Conservation (phyloP, 1,140 invertebrate genomes). For the Drosophila yakuba region DNA sequence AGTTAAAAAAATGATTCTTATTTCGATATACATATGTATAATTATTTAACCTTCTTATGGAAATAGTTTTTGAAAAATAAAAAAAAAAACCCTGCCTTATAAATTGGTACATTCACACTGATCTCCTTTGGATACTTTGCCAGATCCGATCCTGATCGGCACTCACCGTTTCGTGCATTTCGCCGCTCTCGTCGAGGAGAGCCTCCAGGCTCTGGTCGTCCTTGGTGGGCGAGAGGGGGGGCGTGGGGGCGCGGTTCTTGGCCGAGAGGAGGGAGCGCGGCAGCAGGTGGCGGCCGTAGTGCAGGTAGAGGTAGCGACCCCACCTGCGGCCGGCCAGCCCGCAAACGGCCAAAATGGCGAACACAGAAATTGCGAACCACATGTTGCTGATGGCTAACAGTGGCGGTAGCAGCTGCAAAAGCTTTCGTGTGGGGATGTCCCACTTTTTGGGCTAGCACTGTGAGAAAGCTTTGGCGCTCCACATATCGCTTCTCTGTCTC, state of each 20-base stretch:
- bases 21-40: not conserved
- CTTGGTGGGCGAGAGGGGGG: constrained; percentile 74
- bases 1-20: not conserved
- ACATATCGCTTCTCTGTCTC: constrained; percentile 19
- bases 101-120: too few relatives aligned
- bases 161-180: constrained; percentile 84
- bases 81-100: too few relatives aligned
- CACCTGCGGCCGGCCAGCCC: constrained; percentile 77
- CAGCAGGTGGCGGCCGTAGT: constrained; percentile 75
- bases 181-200: constrained; percentile 76
- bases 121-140: too few relatives aligned
- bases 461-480: constrained; percentile 53
- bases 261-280: constrained; percentile 70
- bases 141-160: not conserved
- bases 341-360: constrained; percentile 58
- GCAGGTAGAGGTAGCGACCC: constrained; percentile 78
- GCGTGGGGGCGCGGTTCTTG: constrained; percentile 81
- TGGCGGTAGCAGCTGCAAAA: constrained; percentile 26
- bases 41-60: not conserved
- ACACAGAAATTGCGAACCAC: constrained; percentile 70
- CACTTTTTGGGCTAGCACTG: constrained; percentile 57
- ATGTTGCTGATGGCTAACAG: constrained; percentile 51
- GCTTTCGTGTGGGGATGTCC: constrained; percentile 10
- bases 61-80: not conserved
- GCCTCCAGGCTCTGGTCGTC: constrained; percentile 82